Evolutionary conservation across 1,140 invertebrate species (phyloP).

Genomic region (Pseudomyrmex pallidus): DNA sequence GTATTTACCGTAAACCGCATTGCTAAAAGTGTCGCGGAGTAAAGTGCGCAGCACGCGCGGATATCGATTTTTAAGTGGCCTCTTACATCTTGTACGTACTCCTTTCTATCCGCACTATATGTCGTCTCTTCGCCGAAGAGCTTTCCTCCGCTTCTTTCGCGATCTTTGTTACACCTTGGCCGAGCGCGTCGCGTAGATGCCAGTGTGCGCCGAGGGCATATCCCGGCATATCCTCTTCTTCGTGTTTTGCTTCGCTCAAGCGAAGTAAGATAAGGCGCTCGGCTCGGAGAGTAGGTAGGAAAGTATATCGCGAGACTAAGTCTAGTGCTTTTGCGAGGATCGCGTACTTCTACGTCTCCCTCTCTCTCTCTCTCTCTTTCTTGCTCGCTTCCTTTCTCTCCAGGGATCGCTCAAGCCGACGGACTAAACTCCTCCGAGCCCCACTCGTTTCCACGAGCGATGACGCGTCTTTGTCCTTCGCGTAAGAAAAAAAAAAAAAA

Average conservation of each 20-base stretch:
- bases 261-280: conserved; percentile 67
- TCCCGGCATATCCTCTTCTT: conserved; percentile 9
- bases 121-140: conserved; percentile 23
- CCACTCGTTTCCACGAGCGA: conserved; percentile 18
- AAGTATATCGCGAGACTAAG: conserved; percentile 51
- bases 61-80: conserved; percentile 59
- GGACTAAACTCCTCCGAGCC: conserved; percentile 30
- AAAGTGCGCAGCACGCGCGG: neutral
- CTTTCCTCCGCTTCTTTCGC: conserved; percentile 6
- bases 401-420: neutral
- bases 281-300: conserved; percentile 4
- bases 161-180: conserved; percentile 31
- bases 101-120: conserved; percentile 17
- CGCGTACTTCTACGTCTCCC: neutral
- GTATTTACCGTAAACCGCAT: conserved; percentile 29
- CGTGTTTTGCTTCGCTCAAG: conserved; percentile 68
- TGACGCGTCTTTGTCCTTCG: neutral
- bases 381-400: neutral
- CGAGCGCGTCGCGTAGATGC: conserved; percentile 4
- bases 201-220: conserved; percentile 46
- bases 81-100: conserved; percentile 42
- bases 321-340: conserved; percentile 30
- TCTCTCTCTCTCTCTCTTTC: neutral
- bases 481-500: conserved; percentile 39
- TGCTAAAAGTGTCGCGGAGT: conserved; percentile 17